A percentile compares a stretch with the other conserved stretches of the same genome.
phyloP scores from a whole-genome alignment of 2,113 vertebrate species.

The Pongo pygmaeus region DNA sequence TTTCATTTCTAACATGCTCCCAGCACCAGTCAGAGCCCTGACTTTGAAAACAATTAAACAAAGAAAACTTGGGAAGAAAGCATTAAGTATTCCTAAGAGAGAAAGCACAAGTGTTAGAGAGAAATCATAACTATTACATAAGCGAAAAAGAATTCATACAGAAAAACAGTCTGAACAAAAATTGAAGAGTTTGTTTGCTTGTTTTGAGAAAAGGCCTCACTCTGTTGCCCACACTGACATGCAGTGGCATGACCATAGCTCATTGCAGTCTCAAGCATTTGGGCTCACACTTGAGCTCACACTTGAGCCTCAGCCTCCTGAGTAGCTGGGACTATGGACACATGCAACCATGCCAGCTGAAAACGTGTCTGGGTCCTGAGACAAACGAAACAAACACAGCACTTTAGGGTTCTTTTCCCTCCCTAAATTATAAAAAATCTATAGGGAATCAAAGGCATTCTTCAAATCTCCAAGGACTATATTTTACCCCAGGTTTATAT shows the following conservation, averaged over 20 bases:
- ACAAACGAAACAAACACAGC: not conserved
- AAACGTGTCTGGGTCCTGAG: not conserved
- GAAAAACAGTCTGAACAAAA: not conserved
- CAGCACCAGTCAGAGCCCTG: not conserved
- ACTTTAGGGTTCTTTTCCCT: not conserved
- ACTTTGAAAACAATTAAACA: not conserved
- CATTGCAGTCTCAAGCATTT: no score
- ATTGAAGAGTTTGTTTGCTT: no score
- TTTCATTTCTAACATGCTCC: not conserved
- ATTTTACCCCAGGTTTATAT: not conserved
- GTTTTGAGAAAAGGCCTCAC: no score
- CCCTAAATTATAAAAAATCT: not conserved
- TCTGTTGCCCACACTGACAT: no score
- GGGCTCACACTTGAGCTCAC: no score
- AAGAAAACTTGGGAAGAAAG: constrained; percentile 1
- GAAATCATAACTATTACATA: no score
- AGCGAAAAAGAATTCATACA: not conserved
- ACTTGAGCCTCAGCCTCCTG: no score
- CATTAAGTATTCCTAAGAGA: not conserved
- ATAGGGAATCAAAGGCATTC: not conserved
- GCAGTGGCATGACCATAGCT: no score
- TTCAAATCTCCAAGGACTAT: not conserved
- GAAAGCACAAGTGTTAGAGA: no score
- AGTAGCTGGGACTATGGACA: no score
- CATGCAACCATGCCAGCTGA: no score